Evolutionary conservation across 2,797 vertebrate species (phyloP), one percentile per base, ranked within the genome.

Genomic region (Onychomys torridus): DNA sequence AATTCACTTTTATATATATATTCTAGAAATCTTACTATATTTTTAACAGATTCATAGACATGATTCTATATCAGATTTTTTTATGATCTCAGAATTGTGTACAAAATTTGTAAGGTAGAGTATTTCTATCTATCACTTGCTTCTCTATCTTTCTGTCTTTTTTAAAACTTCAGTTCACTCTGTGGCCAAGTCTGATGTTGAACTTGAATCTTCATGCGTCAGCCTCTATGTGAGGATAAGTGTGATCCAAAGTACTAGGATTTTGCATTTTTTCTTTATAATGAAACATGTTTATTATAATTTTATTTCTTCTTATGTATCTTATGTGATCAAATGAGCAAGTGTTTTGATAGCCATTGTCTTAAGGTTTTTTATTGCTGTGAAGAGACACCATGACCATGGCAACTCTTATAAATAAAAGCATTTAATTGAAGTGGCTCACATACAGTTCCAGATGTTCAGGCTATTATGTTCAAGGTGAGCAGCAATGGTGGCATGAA

Each of bases 261-360:
- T 78, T 52, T 52, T 29, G 34, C 7, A 46, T 21, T 52, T 19
- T 19, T 52, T 78, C 46, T 52, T 52, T 52, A 17, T 17, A 49
- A 78, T 78, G 27, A 77, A 75, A 25, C 34, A 43, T 34, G 61
- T 69, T 69, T 87, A 75, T 49, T 85, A 1, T 79, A 79, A 83
- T 73, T 96, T 79, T 2, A 37, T 81, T 92, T 95, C 12, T 12
- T 75, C 27, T 89, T 77, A 46, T 93, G 29, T 67, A 13, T 67
- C 12, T 34, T 32, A 34, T 67, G 61, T 90, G 52, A 55, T 59
- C 34, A 76, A 77, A 9, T 32, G 55, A 92, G 5, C 21, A 49
- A 75, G 57, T 32, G 3, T 52, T 93, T 95, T 76, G 82, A 69
- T 92, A 81, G 0, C 10, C 37, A 89, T 32, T 67, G 29, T 16